Base-by-base conservation (phyloP, 2,113 vertebrate genomes). In the Micromys minutus region DNA sequence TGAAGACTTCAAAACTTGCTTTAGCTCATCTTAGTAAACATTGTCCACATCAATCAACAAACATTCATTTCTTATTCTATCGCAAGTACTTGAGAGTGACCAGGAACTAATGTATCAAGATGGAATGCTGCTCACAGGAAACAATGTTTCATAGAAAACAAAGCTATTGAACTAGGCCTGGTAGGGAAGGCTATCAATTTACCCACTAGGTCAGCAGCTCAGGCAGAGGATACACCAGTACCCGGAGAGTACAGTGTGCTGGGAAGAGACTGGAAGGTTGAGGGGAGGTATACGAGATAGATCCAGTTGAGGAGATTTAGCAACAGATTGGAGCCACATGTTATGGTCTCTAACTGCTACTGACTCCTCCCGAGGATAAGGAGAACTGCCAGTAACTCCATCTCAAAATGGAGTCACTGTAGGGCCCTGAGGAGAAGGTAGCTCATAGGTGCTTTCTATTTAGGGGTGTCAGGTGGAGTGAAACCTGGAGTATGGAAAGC, bases 1-100 rank as follows among this genome's bases (percentile, higher is more conserved):
- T 86, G 85, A 92, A 90, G 63, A 75, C 83, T 84, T 95, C 17
- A 86, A 91, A 93, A 94, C 36, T 93, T 47, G 34, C 45, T 95
- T 94, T 74, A 84, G 11, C 79, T 87, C 22, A 72, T 79, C 89
- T 85, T 61, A 65, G 39, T 13, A 84, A 83, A 72, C 63, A 95
- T 79, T 92, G 77, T 79, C 50, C 1, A 0, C 91, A 11, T 90
- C 67, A 71, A 89, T 94, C 63, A 81, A 26, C 75, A 77, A 72
- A 42, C 75, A 85, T 55, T 89, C 74, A 65, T 42, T 89, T 31
- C 75, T 72, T 87, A 57, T 36, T 31, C 42, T 57, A 15, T 95
- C 55, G 55, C 6, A 83, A 67, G 52, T 76, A 24, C 76, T 52
- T n/a, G 7, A 72, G n/a, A n/a, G 65, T 86, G 71, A 52, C 10